Evolutionary conservation across 2,797 vertebrate genomes (phyloP).

Genomic region (Choloepus didactylus): DNA sequence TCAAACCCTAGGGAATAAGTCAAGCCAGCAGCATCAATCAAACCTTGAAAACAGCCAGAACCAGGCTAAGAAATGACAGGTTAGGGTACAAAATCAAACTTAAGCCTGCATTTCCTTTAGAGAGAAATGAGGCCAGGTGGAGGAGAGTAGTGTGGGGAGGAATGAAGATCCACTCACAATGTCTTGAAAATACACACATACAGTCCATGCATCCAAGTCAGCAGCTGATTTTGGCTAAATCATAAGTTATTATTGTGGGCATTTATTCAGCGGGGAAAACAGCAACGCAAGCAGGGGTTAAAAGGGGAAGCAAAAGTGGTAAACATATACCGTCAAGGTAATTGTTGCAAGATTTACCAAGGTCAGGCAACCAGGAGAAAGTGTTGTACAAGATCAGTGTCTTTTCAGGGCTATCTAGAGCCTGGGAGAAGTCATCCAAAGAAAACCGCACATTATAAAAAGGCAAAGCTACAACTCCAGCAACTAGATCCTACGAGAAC

Average conservation of each 20-base stretch:
- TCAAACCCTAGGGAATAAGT: conserved; percentile 8
- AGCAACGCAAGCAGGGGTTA: neutral
- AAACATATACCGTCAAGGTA: neutral
- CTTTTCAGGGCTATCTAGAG: neutral
- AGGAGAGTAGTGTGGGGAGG: neutral
- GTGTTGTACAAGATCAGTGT: neutral
- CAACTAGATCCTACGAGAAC: neutral
- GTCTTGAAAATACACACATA: neutral
- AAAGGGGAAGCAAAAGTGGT: conserved; percentile 48
- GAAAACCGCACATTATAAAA: neutral
- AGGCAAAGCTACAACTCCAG: neutral
- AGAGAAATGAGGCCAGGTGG: neutral
- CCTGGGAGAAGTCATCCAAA: neutral
- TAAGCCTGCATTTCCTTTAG: neutral
- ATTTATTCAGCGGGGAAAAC: conserved; percentile 30
- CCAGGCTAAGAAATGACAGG: conserved; percentile 11
- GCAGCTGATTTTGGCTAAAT: conserved; percentile 36
- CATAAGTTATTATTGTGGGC: conserved; percentile 25
- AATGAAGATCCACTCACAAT: neutral
- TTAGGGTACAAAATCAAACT: conserved; percentile 48
- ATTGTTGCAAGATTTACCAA: conserved; percentile 31
- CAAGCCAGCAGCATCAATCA: neutral
- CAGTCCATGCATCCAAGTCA: neutral
- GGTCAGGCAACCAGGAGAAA: conserved; percentile 24
- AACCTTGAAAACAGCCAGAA: conserved; percentile 17